Evolutionary conservation across 1,140 invertebrate genomes (phyloP).

Genomic region (Cydia splendana): DNA sequence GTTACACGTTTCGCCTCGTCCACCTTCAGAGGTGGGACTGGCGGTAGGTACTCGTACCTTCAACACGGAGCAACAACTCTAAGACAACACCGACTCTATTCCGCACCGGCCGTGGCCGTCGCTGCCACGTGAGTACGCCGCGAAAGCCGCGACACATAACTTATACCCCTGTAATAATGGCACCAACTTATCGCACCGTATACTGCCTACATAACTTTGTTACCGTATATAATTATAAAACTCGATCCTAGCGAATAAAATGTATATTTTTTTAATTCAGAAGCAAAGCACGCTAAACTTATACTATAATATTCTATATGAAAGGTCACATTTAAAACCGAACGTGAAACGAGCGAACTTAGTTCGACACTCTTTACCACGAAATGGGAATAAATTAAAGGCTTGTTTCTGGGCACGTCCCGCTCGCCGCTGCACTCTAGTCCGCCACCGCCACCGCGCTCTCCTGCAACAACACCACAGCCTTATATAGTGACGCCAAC

Average conservation of each 20-base stretch:
- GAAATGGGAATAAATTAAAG: slow-evolving; percentile 74
- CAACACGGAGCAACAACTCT: neutral
- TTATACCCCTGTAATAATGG: slow-evolving; percentile 79
- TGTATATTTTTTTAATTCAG: slow-evolving; percentile 77
- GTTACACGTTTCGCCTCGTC: neutral
- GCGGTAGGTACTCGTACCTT: too few relatives aligned
- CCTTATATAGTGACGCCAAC: neutral
- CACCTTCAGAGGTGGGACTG: too few relatives aligned
- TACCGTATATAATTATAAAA: slow-evolving; percentile 76
- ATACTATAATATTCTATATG: slow-evolving; percentile 74
- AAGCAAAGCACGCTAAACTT: slow-evolving; percentile 79
- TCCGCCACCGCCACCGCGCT: slow-evolving; percentile 63
- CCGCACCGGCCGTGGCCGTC: too few relatives aligned
- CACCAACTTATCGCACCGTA: slow-evolving; percentile 79
- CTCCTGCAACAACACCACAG: slow-evolving; percentile 53
- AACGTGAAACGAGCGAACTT: slow-evolving; percentile 70
- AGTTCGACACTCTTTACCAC: slow-evolving; percentile 69
- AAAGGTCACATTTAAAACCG: slow-evolving; percentile 68
- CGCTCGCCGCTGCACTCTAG: slow-evolving; percentile 43
- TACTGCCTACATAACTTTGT: slow-evolving; percentile 79
- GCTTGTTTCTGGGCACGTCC: slow-evolving; percentile 60
- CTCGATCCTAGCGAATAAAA: slow-evolving; percentile 75
- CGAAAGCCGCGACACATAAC: slow-evolving; percentile 52
- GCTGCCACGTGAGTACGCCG: too few relatives aligned
- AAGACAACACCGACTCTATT: neutral